Base-by-base conservation (phyloP, 1,140 invertebrate genomes). In the Elymnias hypermnestra region DNA sequence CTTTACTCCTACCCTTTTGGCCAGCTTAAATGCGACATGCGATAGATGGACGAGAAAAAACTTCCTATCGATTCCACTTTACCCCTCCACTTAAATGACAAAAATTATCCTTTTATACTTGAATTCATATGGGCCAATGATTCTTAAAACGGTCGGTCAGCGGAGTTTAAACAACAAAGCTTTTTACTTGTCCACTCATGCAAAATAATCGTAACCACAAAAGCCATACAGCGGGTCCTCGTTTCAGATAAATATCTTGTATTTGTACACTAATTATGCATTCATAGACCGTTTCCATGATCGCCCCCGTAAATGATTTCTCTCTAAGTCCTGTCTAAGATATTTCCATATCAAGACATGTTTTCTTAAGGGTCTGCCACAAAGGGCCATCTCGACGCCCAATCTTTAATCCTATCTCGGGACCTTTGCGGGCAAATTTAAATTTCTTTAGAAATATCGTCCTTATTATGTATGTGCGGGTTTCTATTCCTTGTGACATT, bases 361-460 rank as follows among this genome's bases (percentile, higher is more conserved):
- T 83, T 85, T 84, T 82, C 81, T 83, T 81, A 77, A 85, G 76
- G 78, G 82, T 79, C 72, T 64, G 31, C 76, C 77, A 85, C 82
- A 85, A 85, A 83, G 72, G 75, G 72, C 75, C 81, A 82, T 84
- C 82, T 83, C 70, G 59, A 60, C 73, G 58, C 75, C 75, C 82
- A 85, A 85, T 85, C 82, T 85, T 83, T 85, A 85, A 85, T 85
- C 82, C 82, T 85, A 85, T 85, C 82, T 85, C 67, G 74, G 70
- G 77, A 82, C 82, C 82, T 85, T 85, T 85, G 78, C 82, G 77
- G 74, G 78, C 73, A 65, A 85, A 85, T 85, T 85, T 83, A 85
- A 85, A 85, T 85, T 85, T 85, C 82, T 85, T 85, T 85, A 85
- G 82, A 85, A 85, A 85, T 85, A 85, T 85, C 77, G 75, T 72